phyloP scores from a whole-genome alignment of 2,888 invertebrate genomes.

The Lasioglossum calceatum region DNA sequence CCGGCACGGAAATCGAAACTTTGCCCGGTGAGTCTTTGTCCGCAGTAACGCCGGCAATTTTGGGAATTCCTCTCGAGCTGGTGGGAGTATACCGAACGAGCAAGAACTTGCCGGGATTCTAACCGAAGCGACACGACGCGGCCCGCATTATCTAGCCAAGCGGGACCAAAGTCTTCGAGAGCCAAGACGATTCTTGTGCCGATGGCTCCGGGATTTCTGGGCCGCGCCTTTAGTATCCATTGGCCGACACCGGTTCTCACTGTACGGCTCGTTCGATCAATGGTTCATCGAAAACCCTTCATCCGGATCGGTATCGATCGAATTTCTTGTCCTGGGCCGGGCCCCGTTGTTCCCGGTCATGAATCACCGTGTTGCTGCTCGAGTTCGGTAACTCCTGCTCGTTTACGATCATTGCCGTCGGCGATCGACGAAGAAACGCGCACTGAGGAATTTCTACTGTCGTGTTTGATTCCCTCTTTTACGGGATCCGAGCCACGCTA shows the following conservation, averaged over 20 bases:
- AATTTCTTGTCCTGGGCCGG: conserved; percentile 49
- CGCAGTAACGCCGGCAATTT: conserved; percentile 72
- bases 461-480: conserved; percentile 11
- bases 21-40: conserved; percentile 65
- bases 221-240: conserved; percentile 62
- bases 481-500: background rate
- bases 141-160: conserved; percentile 77
- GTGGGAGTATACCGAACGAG: conserved; percentile 54
- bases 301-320: conserved; percentile 52
- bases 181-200: conserved; percentile 63
- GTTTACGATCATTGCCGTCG: conserved; percentile 24
- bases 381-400: conserved; percentile 9
- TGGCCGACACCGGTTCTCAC: conserved; percentile 39
- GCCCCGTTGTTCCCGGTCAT: conserved; percentile 36
- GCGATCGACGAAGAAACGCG: background rate
- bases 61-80: conserved; percentile 65
- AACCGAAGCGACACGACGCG: conserved; percentile 68
- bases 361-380: conserved; percentile 44
- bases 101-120: conserved; percentile 67
- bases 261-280: conserved; percentile 60
- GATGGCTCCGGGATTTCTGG: conserved; percentile 58
- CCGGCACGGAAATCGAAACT: conserved; percentile 60
- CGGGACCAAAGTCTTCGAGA: conserved; percentile 65
- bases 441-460: background rate
- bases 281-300: conserved; percentile 51